Conservation (phyloP, 2,888 invertebrate species). For the Ormyrus thymus region DNA sequence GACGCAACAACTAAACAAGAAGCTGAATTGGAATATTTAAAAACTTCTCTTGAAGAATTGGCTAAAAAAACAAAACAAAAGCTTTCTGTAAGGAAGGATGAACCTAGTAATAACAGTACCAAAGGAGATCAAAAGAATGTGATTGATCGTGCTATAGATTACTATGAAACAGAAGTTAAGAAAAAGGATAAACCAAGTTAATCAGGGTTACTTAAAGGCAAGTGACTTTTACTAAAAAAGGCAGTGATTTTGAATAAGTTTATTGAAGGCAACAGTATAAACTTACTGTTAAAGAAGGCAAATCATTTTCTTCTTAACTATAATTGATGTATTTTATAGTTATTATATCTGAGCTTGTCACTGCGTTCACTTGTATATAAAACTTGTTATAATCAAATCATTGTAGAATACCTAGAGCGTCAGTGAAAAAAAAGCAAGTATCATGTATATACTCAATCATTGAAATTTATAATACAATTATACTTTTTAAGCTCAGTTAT, state of each 20-base stretch:
- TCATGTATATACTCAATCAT: constrained; percentile 41
- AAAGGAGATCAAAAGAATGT: constrained; percentile 60
- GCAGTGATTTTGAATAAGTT: constrained; percentile 25
- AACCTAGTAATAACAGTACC: constrained; percentile 42
- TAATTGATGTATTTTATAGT: constrained; percentile 46
- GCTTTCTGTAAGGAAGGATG: constrained; percentile 57
- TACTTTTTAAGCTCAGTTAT: constrained; percentile 18
- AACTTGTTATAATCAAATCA: constrained; percentile 35
- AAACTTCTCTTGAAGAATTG: constrained; percentile 79
- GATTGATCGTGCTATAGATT: constrained; percentile 66
- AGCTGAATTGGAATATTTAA: constrained; percentile 86
- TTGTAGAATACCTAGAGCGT: constrained; percentile 33
- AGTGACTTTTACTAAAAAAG: constrained; percentile 39
- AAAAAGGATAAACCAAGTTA: constrained; percentile 67
- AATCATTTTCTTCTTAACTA: constrained; percentile 23
- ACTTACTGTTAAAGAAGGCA: background rate
- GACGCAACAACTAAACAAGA: constrained; percentile 86
- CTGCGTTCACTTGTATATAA: constrained; percentile 50
- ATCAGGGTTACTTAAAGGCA: constrained; percentile 50
- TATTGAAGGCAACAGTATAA: constrained; percentile 1
- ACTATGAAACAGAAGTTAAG: constrained; percentile 67
- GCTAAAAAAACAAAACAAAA: constrained; percentile 72
- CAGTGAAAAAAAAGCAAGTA: constrained; percentile 21
- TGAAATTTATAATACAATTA: constrained; percentile 32
- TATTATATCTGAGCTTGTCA: constrained; percentile 34